These are phyloP conservation scores for Phengaris alcon DNA, from an alignment of 2,888 invertebrate genomes.

Conservation along the genomic window DNA sequence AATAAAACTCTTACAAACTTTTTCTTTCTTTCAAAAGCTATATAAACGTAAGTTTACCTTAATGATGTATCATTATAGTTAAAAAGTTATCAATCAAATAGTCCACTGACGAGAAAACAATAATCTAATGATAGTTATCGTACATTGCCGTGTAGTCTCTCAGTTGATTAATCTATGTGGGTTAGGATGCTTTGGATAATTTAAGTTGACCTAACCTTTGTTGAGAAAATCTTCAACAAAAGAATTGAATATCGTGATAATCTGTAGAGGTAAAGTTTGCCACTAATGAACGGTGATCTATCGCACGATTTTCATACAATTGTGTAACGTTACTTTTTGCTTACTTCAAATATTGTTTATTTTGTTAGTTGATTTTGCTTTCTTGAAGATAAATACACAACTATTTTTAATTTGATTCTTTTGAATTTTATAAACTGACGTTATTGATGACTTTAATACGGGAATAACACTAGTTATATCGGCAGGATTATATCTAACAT, in stretches of 20 bases:
- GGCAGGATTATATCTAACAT: not conserved
- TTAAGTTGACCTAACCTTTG: constrained; percentile 20
- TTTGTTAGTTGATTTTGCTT: too few species aligned
- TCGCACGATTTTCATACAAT: not conserved
- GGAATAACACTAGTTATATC: too few species aligned
- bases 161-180: constrained; percentile 22
- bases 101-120: constrained; percentile 52
- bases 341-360: not conserved
- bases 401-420: too few species aligned
- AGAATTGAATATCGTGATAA: constrained; percentile 19
- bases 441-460: too few species aligned
- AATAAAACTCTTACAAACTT: not conserved
- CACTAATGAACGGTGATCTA: not conserved
- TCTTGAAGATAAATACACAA: too few species aligned
- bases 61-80: not conserved
- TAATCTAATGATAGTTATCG: constrained; percentile 51
- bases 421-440: too few species aligned
- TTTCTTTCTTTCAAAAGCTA: not conserved
- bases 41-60: not conserved
- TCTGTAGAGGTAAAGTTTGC: not conserved
- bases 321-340: constrained; percentile 1
- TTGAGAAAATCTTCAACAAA: constrained; percentile 23
- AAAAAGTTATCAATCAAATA: constrained; percentile 25
- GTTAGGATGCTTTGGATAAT: constrained; percentile 15
- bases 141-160: constrained; percentile 31